phyloP scores from a whole-genome alignment of 2,113 vertebrate genomes.

The Trematocara variabile region DNA sequence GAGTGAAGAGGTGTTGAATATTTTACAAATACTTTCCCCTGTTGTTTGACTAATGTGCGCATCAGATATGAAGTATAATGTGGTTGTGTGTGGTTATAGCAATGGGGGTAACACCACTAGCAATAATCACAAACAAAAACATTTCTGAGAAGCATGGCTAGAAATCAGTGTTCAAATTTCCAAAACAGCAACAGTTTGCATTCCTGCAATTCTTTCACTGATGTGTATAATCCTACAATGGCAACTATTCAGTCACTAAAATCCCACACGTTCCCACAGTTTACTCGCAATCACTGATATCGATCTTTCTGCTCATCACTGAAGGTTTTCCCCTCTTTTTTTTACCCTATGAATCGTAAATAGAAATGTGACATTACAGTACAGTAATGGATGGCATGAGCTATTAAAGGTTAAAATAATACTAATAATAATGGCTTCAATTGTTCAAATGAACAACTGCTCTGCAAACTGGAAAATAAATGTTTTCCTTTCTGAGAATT shows the following conservation, averaged over 20 bases:
- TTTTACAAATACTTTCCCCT: neutral
- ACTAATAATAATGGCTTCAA: neutral
- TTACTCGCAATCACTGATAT: neutral
- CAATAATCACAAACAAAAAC: neutral
- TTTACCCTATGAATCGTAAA: neutral
- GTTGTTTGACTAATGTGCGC: neutral
- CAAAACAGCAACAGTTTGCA: neutral
- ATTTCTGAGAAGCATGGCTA: neutral
- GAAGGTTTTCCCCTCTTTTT: neutral
- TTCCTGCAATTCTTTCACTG: neutral
- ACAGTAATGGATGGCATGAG: neutral
- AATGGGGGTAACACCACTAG: neutral
- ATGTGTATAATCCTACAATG: neutral
- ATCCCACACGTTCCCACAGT: neutral
- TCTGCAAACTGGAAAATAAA: neutral
- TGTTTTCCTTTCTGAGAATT: neutral
- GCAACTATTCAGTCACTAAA: neutral
- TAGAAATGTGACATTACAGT: neutral
- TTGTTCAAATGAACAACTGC: neutral
- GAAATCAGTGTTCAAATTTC: neutral
- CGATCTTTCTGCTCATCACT: neutral
- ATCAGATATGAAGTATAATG: neutral
- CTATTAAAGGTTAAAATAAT: neutral
- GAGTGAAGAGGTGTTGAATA: neutral
- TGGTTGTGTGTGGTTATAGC: neutral